Base-by-base conservation (phyloP, 2,113 vertebrate genomes). In the Lagopus muta region DNA sequence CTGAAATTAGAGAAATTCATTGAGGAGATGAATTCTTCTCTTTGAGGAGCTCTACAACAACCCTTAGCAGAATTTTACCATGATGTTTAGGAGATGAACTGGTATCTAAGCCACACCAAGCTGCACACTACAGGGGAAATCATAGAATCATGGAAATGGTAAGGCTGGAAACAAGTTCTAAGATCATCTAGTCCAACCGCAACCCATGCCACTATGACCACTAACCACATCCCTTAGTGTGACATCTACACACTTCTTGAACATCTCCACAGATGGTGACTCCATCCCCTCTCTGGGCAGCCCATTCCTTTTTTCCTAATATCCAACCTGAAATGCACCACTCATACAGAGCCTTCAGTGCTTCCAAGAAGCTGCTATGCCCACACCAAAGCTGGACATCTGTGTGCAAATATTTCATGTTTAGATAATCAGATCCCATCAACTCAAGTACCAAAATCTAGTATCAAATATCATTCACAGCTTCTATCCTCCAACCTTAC, bases 91-190 rank as follows among this genome's bases (percentile, higher is more conserved):
- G 16, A 75, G 17, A 11, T 72, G n/a, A 82, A 52, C 7, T 17
- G 43, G 9, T 45, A 70, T 62, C 28, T 61, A 82, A 86, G 36
- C 10, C 4, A 2, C 30, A 3, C 38, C 34, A 87, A 55, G 18
- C 3, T 3, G 22, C 32, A 22, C 5, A 8, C 3, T 34, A 11
- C 0, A 57, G 30, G 8, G 10, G 3, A 52, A 52, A 52, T 52
- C 50, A 27, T 8, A 52, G 50, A 52, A 27, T 52, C 25, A 28
- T 52, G 25, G 25, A 52, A 27, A 52, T 27, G 25, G 52, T 28
- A 54, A 15, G 52, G 27, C 15, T 54, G 27, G 27, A 54, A 54
- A 28, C 52, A 28, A 10, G 15, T 27, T 30, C 52, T 54, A 54
- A 54, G 27, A 30, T 54, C 52, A 54, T 15, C 52, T 54, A 17